A percentile compares a stretch with the other conserved stretches of the same genome.
These are phyloP conservation scores for Lypha dubia DNA, from an alignment of 2,888 invertebrate genomes.

Conservation along the genomic window DNA sequence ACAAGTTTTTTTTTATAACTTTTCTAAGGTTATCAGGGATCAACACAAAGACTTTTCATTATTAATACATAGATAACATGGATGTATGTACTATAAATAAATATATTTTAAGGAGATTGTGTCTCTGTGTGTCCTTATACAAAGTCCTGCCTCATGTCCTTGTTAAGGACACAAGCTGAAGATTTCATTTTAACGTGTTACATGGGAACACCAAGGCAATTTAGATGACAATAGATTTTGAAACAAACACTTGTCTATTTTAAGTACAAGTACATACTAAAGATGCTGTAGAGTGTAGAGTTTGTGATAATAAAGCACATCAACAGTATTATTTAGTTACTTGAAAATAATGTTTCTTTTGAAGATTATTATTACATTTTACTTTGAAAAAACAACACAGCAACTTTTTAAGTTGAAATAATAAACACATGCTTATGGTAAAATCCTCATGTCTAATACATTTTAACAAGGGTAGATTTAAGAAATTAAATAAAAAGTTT, in stretches of 20 bases:
- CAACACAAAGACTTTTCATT: conserved; percentile 26
- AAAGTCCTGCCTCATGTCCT: conserved; percentile 24
- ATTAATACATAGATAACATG: conserved; percentile 6
- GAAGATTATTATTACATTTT: conserved; percentile 30
- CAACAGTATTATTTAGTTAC: conserved; percentile 16
- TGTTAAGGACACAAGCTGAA: conserved; percentile 38
- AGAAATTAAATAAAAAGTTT: too few relatives aligned
- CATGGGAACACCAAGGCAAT: conserved; percentile 59
- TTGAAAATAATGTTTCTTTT: conserved; percentile 36
- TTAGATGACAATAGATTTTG: conserved; percentile 64
- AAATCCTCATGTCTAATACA: background rate
- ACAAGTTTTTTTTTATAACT: conserved; percentile 47
- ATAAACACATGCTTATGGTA: conserved; percentile 11
- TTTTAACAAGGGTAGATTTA: background rate
- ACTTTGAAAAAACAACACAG: conserved; percentile 59
- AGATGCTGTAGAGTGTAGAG: background rate
- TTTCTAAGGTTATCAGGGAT: conserved; percentile 61
- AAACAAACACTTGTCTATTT: conserved; percentile 35
- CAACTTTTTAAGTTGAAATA: conserved; percentile 39
- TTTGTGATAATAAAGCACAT: conserved; percentile 2
- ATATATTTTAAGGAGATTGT: background rate
- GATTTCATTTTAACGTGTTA: background rate
- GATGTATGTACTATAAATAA: too few relatives aligned
- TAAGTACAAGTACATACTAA: conserved; percentile 1
- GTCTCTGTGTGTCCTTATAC: background rate